Evolutionary conservation across 2,113 vertebrate genomes (phyloP).

Genomic region (Sula dactylatra): DNA sequence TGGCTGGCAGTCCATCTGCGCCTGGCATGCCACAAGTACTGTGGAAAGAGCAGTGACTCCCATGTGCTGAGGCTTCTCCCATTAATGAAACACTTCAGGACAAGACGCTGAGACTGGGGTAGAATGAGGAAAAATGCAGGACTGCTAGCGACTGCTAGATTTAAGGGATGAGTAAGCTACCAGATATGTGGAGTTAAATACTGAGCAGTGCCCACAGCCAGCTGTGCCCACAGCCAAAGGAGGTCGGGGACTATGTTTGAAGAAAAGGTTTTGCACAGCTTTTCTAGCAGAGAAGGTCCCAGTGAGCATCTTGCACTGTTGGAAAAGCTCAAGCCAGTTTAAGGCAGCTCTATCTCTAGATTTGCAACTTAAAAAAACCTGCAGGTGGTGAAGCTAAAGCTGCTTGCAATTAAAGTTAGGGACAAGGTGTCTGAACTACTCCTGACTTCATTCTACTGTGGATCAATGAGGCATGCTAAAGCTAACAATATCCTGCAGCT

Average conservation of each 20-base stretch:
- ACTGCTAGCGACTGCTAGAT: background rate
- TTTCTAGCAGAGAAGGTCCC: background rate
- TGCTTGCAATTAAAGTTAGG: background rate
- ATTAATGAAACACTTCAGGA: background rate
- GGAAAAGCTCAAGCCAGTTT: background rate
- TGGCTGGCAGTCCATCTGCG: background rate
- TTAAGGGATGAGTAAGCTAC: background rate
- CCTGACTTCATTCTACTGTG: background rate
- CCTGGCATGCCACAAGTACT: background rate
- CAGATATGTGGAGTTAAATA: background rate
- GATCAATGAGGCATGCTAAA: background rate
- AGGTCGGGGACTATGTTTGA: background rate
- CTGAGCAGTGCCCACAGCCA: background rate
- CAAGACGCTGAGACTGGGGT: background rate
- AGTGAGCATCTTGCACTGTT: background rate
- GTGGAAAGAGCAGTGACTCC: background rate
- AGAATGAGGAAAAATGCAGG: background rate
- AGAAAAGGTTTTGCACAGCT: background rate
- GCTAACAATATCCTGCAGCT: background rate
- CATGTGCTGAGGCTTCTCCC: background rate
- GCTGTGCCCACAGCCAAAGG: background rate
- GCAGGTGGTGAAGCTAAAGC: background rate
- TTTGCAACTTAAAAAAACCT: background rate
- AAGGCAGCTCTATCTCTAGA: background rate
- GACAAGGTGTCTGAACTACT: background rate